Base-by-base conservation (phyloP, 2,888 invertebrate species). In the Galeruca laticollis region DNA sequence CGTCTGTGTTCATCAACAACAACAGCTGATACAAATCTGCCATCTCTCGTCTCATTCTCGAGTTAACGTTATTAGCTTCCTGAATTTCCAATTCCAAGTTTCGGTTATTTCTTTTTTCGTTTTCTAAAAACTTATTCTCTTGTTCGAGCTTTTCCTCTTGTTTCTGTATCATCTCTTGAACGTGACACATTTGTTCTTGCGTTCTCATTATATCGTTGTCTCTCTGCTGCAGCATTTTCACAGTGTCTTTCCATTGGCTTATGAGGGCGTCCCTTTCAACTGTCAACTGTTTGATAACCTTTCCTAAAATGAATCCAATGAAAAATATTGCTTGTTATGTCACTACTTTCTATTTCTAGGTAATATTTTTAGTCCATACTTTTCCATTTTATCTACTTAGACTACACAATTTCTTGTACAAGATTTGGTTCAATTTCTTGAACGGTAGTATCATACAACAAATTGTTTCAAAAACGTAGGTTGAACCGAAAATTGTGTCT, bases 241-340 rank as follows among this genome's bases (percentile, higher is more conserved):
- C 91, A 1, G 93, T 90, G 51, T 88, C 87, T 57, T 92, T 90
- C 94, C 94, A 94, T 78, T 92, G 93, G 1, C 85, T 84, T 80
- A 93, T 90, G 86, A 93, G 88, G 71, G 90, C 87, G 37, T 89
- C 89, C 13, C 93, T 87, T 80, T 93, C 92, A 56, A 88, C 86
- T 82, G 92, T 88, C 9, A 91, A 90, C 75, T 90, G 81, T 66
- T 81, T 81, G 15, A 85, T 80, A 33, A 81, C 79, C 74, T 83
- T 84, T 20, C 83, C 84, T 83, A 52, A 70, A 77, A 72, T 31
- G 5, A 62, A 63, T n/a, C 26, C 21, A n/a, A 47, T 18, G 13
- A 21, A 40, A 20, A 40, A 11, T 59, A 18, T 26, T 6, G 3
- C 26, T n/a, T n/a, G n/a, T n/a, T n/a, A n/a, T n/a, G n/a, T n/a